Evolutionary conservation across 2,113 vertebrate species (phyloP).

Genomic region (Sceloporus undulatus): DNA sequence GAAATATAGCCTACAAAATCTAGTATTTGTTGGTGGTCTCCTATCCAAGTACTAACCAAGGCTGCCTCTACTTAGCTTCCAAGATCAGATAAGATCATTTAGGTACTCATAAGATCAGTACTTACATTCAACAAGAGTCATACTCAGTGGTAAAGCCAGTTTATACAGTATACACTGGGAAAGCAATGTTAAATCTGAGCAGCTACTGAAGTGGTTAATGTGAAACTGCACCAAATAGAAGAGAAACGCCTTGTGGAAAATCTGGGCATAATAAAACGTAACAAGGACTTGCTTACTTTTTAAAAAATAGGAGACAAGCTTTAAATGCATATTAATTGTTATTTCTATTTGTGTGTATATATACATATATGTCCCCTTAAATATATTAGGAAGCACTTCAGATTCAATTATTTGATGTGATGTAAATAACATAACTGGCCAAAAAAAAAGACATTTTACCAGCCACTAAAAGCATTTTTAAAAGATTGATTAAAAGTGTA

Average conservation of each 20-base stretch:
- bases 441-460: constrained; percentile 53
- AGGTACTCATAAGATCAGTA: not conserved
- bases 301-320: not conserved
- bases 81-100: too few species aligned
- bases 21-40: too few species aligned
- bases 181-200: not conserved
- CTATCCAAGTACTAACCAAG: too few species aligned
- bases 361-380: constrained; percentile 46
- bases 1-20: too few species aligned
- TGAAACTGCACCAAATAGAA: constrained; percentile 43
- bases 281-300: constrained; percentile 11
- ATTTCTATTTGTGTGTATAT: constrained; percentile 52
- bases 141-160: not conserved
- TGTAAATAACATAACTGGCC: constrained; percentile 44
- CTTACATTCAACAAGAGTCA: not conserved
- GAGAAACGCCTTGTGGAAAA: constrained; percentile 43
- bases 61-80: too few species aligned
- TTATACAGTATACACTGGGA: not conserved
- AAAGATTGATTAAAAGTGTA: constrained; percentile 63
- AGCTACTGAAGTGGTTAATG: constrained; percentile 50
- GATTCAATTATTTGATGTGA: constrained; percentile 24
- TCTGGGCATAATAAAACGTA: constrained; percentile 1
- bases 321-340: constrained; percentile 53
- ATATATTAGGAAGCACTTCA: constrained; percentile 41
- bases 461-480: constrained; percentile 57